These are phyloP conservation scores for Hypena proboscidalis DNA, from an alignment of 2,888 invertebrate species.

Conservation along the genomic window DNA sequence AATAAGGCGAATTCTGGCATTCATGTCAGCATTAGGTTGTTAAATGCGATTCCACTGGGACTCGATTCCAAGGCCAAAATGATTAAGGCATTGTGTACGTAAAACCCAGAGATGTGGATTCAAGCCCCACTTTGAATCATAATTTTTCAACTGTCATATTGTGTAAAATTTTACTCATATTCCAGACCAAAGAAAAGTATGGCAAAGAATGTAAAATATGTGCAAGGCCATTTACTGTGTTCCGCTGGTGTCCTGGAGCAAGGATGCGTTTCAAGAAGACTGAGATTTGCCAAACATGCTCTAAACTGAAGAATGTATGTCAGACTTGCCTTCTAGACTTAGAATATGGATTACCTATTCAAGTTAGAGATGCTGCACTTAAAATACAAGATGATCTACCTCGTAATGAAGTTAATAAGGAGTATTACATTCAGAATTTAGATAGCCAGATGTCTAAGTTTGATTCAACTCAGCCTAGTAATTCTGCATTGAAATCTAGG, in stretches of 20 bases:
- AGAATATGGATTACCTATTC: slow-evolving; percentile 95
- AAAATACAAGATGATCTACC: slow-evolving; percentile 96
- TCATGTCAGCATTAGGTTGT: too few relatives aligned
- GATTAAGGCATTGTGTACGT: too few relatives aligned
- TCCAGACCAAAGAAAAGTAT: slow-evolving; percentile 96
- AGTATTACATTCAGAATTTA: slow-evolving; percentile 96
- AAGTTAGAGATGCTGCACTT: slow-evolving; percentile 96
- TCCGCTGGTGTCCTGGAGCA: slow-evolving; percentile 98
- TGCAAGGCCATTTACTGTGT: slow-evolving; percentile 96
- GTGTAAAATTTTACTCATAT: slow-evolving; percentile 37
- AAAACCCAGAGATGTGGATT: too few relatives aligned
- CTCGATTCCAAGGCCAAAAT: too few relatives aligned
- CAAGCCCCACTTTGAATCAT: too few relatives aligned
- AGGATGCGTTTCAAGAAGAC: slow-evolving; percentile 98
- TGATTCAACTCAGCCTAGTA: slow-evolving; percentile 83
- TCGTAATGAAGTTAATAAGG: slow-evolving; percentile 97
- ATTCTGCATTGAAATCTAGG: slow-evolving; percentile 89
- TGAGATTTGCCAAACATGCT: slow-evolving; percentile 98
- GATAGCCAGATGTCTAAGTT: slow-evolving; percentile 88
- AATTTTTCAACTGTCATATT: too few relatives aligned
- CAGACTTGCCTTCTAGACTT: slow-evolving; percentile 97
- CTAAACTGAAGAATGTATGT: slow-evolving; percentile 97
- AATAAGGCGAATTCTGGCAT: too few relatives aligned
- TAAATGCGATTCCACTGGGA: too few relatives aligned
- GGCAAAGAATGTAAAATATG: slow-evolving; percentile 99